Percentiles rank a stretch among this genome's conserved stretches.
Evolutionary conservation across 2,888 invertebrate genomes (phyloP).

Genomic region (Copidosoma aretas): DNA sequence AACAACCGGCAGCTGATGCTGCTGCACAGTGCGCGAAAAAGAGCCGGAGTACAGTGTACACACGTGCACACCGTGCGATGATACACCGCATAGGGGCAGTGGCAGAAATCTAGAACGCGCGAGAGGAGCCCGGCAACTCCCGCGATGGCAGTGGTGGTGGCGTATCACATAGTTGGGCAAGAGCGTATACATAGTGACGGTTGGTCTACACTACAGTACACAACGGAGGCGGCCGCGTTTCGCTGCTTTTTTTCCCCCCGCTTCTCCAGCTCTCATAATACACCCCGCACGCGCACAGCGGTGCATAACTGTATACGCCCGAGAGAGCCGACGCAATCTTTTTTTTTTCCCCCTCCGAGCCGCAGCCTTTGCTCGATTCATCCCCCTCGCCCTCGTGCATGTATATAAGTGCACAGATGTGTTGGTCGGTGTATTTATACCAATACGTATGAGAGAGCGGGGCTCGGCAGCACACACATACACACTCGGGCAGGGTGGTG

Average conservation of each 20-base stretch:
- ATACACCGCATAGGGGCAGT: not conserved
- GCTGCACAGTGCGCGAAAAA: not conserved
- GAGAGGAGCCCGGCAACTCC: slow-evolving; percentile 21
- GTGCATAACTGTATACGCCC: no score
- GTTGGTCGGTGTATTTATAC: not conserved
- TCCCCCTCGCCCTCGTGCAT: not conserved
- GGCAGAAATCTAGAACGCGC: slow-evolving; percentile 20
- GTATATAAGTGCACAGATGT: not conserved
- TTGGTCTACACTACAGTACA: no score
- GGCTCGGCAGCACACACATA: no score
- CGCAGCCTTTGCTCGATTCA: not conserved
- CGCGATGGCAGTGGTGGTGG: not conserved
- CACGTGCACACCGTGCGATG: no score
- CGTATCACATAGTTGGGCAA: no score
- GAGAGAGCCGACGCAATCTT: no score
- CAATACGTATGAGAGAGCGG: no score
- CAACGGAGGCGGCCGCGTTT: slow-evolving; percentile 16
- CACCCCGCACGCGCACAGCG: no score
- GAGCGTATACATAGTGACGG: no score
- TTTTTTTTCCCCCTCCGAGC: no score
- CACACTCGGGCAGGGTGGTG: not conserved
- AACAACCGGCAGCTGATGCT: not conserved
- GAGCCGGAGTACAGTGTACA: no score
- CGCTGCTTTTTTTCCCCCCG: not conserved
- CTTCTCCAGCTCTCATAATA: not conserved